Percentiles rank a stretch among this genome's conserved stretches.
These are phyloP conservation scores for Ceratosolen solmsi DNA, from an alignment of 1,140 invertebrate species.

Conservation along the genomic window DNA sequence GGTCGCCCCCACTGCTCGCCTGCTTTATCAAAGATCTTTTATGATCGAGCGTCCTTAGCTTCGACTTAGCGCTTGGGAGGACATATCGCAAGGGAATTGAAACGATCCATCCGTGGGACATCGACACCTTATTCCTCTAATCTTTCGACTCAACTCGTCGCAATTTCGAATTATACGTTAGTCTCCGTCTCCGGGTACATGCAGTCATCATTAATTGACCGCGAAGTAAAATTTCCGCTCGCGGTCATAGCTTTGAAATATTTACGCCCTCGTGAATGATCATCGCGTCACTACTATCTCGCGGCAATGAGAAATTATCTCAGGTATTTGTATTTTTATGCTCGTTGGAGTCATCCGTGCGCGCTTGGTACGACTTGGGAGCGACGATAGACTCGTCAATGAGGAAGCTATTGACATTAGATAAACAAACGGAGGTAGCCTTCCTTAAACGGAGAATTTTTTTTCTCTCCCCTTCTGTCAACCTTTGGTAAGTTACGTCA, in stretches of 20 bases:
- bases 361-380: background rate
- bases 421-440: conserved; percentile 51
- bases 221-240: background rate
- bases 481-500: conserved; percentile 37
- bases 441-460: background rate
- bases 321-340: conserved; percentile 56
- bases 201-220: conserved; percentile 24
- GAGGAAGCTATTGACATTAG: conserved; percentile 60
- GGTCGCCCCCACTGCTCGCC: too few species aligned
- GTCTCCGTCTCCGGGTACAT: background rate
- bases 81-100: background rate
- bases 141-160: background rate
- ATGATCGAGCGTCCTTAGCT: too few species aligned
- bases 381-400: conserved; percentile 50
- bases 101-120: background rate
- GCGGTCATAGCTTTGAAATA: conserved; percentile 42
- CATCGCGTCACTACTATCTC: background rate
- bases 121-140: background rate
- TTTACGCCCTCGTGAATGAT: conserved; percentile 22
- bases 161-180: background rate
- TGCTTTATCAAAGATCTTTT: too few species aligned
- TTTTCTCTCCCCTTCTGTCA: conserved; percentile 1
- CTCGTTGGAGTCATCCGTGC: background rate
- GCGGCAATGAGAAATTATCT: conserved; percentile 64
- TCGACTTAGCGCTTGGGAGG: background rate